Evolutionary conservation across 2,113 vertebrate genomes (phyloP), one percentile per base, ranked within the genome.

Genomic region (Orcinus orca): DNA sequence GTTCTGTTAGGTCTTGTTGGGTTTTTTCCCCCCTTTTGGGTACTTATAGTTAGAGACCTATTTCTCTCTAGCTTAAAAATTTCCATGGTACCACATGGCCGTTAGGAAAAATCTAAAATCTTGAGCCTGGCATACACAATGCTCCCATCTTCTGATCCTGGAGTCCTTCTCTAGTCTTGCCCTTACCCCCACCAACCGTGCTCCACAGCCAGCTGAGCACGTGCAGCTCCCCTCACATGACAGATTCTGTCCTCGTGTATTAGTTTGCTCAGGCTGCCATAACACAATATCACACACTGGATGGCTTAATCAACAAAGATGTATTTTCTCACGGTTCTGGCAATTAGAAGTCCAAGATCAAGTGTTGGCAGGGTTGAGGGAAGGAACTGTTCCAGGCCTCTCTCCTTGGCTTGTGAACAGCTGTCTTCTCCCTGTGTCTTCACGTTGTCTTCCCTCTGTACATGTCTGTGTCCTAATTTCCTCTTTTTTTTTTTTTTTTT

Each of bases 61-160:
- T 70, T 96, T 90, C 47, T 90, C 31, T 73, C 74, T 90, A 62
- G 12, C 70, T 92, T 88, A 62, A 25, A 55, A 33, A 10, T 71
- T 73, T 79, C 63, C 31, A 60, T 20, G 17, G 55, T 41, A 71
- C 20, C 44, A 10, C 29, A 58, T 21, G 55, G 81, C 21, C 33
- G 83, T 55, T 33, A 33, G 71, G 82, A 65, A 62, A 89, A 44
- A 25, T 33, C 31, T 50, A 36, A 58, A 82, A 18, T 71, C 36
- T 60, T 55, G 18, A 87, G 55, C 47, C 44, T 50, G 55, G 55
- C 18, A 7, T 4, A 33, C 15, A 31, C n/a, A 47, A 67, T 4
- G 20, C 36, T 68, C 62, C 67, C n/a, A 20, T 44, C 47, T 73
- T n/a, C 62, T 74, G 71, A 50, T 10, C 26, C 26, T 13, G 14